These are phyloP conservation scores for Myotis brandtii DNA, from an alignment of 2,113 vertebrate species.

Conservation along the genomic window DNA sequence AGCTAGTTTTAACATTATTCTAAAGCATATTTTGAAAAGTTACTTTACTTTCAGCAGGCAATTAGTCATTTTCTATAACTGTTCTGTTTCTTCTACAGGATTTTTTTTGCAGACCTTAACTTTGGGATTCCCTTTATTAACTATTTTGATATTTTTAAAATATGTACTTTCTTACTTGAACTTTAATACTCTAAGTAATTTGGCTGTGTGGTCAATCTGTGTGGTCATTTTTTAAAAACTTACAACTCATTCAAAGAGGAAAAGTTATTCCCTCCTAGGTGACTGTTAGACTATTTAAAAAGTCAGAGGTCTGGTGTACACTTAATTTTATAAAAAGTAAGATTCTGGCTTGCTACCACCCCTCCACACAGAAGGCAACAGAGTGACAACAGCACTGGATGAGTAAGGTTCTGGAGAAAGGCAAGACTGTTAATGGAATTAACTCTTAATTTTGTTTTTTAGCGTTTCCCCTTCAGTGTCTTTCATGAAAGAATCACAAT, in stretches of 20 bases:
- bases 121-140: constrained; percentile 71
- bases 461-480: not conserved
- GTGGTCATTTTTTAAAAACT: not conserved
- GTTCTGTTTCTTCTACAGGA: constrained; percentile 28
- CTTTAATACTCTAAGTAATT: constrained; percentile 8
- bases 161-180: not conserved
- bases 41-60: constrained; percentile 42
- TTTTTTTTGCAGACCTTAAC: constrained; percentile 60
- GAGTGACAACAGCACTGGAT: not conserved
- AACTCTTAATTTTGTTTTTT: not conserved
- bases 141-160: constrained; percentile 46
- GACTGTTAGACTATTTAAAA: constrained; percentile 35
- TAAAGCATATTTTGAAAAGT: constrained; percentile 49
- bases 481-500: not conserved
- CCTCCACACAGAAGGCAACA: not conserved
- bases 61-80: constrained; percentile 28
- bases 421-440: not conserved
- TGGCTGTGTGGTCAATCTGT: constrained; percentile 32
- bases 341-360: not conserved
- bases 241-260: constrained; percentile 35
- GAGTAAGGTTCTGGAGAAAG: not conserved
- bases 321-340: constrained; percentile 36
- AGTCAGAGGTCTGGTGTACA: constrained; percentile 7
- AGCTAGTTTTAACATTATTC: constrained; percentile 42
- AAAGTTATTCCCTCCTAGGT: constrained; percentile 27